phyloP scores from a whole-genome alignment of 1,140 invertebrate species.

The Archivesica marissinica region DNA sequence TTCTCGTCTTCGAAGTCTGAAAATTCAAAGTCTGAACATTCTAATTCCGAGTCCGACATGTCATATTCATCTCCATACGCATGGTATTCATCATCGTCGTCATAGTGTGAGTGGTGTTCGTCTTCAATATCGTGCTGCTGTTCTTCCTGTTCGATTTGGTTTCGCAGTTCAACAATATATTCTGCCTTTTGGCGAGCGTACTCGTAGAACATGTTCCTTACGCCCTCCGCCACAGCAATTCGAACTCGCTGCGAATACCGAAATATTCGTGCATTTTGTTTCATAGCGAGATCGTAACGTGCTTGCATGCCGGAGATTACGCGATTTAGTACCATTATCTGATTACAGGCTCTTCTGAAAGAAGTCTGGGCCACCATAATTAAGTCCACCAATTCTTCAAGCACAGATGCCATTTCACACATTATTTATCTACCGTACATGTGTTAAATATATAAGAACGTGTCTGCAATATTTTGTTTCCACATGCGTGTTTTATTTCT shows the following conservation, averaged over 20 bases:
- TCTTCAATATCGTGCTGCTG: background rate
- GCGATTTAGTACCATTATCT: constrained; percentile 75
- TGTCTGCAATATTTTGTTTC: background rate
- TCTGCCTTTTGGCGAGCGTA: constrained; percentile 76
- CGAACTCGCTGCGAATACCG: constrained; percentile 76
- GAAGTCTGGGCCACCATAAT: constrained; percentile 68
- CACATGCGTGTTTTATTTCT: background rate
- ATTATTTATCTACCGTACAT: background rate
- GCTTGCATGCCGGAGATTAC: constrained; percentile 71
- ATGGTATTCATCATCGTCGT: constrained; percentile 53
- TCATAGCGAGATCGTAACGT: constrained; percentile 74
- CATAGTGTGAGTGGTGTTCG: background rate
- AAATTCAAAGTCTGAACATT: constrained; percentile 42
- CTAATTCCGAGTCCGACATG: constrained; percentile 22
- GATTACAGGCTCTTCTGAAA: constrained; percentile 74
- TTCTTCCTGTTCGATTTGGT: constrained; percentile 61
- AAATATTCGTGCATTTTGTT: constrained; percentile 72
- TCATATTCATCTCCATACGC: constrained; percentile 41
- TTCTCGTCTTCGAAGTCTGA: constrained; percentile 18
- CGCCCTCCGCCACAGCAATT: constrained; percentile 75
- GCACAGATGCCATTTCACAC: background rate
- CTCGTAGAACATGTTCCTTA: constrained; percentile 79
- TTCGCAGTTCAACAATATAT: constrained; percentile 70
- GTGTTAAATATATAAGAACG: background rate
- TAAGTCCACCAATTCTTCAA: constrained; percentile 10